A percentile compares a stretch with the other conserved stretches of the same genome.
phyloP scores from a whole-genome alignment of 92 coral and sea anemone species.

The Phymanthus crucifer region DNA sequence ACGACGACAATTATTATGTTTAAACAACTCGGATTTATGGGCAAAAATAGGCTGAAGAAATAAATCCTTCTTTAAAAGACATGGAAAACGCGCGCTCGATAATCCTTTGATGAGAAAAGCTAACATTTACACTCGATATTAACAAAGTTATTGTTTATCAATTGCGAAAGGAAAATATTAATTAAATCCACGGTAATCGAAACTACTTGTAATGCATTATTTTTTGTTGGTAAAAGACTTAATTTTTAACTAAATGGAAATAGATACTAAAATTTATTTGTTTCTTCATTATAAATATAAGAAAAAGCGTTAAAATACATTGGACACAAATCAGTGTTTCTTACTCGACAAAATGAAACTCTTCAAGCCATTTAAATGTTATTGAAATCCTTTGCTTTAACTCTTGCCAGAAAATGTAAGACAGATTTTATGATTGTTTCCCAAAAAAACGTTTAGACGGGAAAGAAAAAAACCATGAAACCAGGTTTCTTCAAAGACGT shows the following conservation, averaged over 20 bases:
- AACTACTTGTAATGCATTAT: background rate
- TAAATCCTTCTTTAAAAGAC: background rate
- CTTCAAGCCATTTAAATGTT: no score
- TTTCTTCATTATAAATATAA: background rate
- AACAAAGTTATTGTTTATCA: background rate
- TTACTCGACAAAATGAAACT: no score
- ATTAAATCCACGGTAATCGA: background rate
- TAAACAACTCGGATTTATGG: background rate
- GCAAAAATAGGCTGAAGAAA: background rate
- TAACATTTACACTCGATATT: slow-evolving; percentile 13
- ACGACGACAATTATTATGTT: background rate
- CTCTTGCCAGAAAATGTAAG: no score
- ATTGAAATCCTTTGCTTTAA: no score
- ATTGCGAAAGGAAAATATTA: background rate
- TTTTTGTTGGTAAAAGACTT: background rate
- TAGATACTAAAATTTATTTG: background rate
- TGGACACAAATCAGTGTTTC: no score
- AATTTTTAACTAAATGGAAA: background rate
- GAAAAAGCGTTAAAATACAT: background rate
- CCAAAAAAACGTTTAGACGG: background rate
- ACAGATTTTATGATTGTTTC: no score
- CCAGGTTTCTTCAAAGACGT: background rate
- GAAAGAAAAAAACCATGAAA: background rate
- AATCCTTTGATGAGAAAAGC: slow-evolving; percentile 9
- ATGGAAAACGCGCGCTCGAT: background rate